These are phyloP conservation scores for Trinectes maculatus DNA, from an alignment of 2,113 vertebrate species.

Conservation along the genomic window DNA sequence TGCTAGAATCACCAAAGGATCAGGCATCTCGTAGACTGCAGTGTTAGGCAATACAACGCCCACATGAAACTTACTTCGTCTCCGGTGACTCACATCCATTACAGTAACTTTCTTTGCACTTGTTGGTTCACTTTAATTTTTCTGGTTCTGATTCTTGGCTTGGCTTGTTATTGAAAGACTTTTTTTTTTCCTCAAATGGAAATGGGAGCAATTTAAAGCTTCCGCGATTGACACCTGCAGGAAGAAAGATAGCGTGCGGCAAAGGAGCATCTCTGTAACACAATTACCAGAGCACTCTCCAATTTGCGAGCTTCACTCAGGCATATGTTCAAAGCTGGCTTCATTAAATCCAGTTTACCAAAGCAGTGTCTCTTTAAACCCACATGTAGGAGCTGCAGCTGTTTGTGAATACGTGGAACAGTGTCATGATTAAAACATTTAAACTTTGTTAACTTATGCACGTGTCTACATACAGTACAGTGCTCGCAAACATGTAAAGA, in stretches of 20 bases:
- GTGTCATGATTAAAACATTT: neutral
- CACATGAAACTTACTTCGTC: conserved; percentile 15
- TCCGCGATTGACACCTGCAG: conserved; percentile 60
- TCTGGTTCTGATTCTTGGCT: too few relatives aligned
- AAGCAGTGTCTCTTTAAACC: conserved; percentile 8
- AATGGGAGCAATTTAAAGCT: conserved; percentile 44
- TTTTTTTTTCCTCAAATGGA: conserved; percentile 22
- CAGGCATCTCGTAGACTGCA: neutral
- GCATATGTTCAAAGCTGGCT: conserved; percentile 33
- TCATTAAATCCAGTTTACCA: conserved; percentile 48
- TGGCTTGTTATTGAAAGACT: conserved; percentile 29
- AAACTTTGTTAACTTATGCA: neutral
- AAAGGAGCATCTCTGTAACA: conserved; percentile 46
- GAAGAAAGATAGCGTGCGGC: conserved; percentile 51
- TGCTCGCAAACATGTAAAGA: conserved; percentile 6
- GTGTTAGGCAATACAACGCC: conserved; percentile 18
- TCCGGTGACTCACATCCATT: conserved; percentile 21
- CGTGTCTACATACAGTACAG: neutral
- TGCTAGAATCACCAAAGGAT: neutral
- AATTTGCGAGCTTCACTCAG: conserved; percentile 60
- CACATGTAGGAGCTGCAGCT: conserved; percentile 1
- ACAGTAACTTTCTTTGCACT: conserved; percentile 27
- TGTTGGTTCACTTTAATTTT: neutral
- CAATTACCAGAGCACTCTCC: conserved; percentile 65
- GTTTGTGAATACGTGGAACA: neutral